A percentile compares a stretch with the other conserved stretches of the same genome.
Conservation (phyloP, 2,888 invertebrate genomes). For the Stegophylla sp. region DNA sequence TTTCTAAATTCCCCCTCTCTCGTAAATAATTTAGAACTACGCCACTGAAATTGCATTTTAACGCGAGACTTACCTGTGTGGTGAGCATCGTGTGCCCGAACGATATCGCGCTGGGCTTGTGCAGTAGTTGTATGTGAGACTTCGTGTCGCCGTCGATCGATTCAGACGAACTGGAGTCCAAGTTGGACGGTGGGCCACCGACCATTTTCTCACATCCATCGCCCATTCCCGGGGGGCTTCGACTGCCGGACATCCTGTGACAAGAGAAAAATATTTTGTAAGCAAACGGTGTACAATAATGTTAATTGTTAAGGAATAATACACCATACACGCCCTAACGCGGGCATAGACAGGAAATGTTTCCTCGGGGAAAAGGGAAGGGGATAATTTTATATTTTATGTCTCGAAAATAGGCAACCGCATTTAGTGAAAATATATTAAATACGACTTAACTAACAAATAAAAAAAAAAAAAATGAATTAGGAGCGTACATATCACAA, state of each 20-base stretch:
- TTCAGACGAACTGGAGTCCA: constrained; percentile 64
- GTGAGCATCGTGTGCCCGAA: constrained; percentile 52
- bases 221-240: constrained; percentile 61
- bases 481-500: too few species aligned
- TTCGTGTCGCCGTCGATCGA: constrained; percentile 63
- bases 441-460: too few species aligned
- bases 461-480: too few species aligned
- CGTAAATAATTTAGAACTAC: too few species aligned
- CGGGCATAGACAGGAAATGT: too few species aligned
- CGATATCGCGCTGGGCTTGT: constrained; percentile 55
- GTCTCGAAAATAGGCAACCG: too few species aligned
- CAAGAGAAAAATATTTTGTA: constrained; percentile 12
- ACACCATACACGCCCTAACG: too few species aligned
- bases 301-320: not conserved
- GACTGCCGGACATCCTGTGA: constrained; percentile 61
- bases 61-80: constrained; percentile 24
- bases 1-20: too few species aligned
- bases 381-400: too few species aligned
- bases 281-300: not conserved
- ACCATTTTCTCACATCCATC: constrained; percentile 61
- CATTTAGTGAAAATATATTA: too few species aligned
- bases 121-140: constrained; percentile 49
- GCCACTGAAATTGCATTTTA: too few species aligned
- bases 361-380: too few species aligned
- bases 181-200: constrained; percentile 61